Base-by-base conservation (phyloP, 2,797 vertebrate genomes). In the Sphenodon punctatus region DNA sequence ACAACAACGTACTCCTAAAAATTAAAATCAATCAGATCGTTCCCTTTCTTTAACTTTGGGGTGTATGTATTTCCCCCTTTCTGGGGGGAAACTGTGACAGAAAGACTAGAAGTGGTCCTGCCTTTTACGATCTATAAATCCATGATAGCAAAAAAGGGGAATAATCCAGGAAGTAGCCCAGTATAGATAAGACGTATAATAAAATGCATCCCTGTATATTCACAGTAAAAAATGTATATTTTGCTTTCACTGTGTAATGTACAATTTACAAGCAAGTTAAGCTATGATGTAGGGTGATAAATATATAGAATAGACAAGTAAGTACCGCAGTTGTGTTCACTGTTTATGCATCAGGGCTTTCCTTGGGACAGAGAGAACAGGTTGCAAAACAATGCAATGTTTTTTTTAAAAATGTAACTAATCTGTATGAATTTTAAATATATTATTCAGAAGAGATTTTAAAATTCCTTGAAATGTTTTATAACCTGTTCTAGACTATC, bases 331-430 rank as follows among this genome's bases (percentile, higher is more conserved):
- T n/a, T n/a, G n/a, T 23, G 32, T 22, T 20, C 14, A 23, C 20
- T 23, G 22, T 58, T 36, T 36, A 36, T 58, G 11, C 12, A 36
- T 34, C 30, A 58, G 19, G 32, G 36, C 32, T 58, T 58, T 36
- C 20, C 55, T 20, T 58, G 20, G 22, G 7, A 36, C 20, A 58
- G 36, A 36, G 58, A 65, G 82, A 78, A 60, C 75, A 7, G 14
- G 38, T 66, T 84, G 43, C 69, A 76, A 72, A 77, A 58, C 53
- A 70, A n/a, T n/a, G n/a, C n/a, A n/a, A n/a, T n/a, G n/a, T n/a
- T n/a, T n/a, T n/a, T n/a, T n/a, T n/a, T n/a, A n/a, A n/a, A n/a
- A n/a, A n/a, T n/a, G n/a, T n/a, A n/a, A n/a, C n/a, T n/a, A n/a
- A n/a, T n/a, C n/a, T n/a, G n/a, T n/a, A n/a, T n/a, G n/a, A n/a